A percentile compares a stretch with the other conserved stretches of the same genome.
Evolutionary conservation across 2,888 invertebrate species (phyloP).

Genomic region (Diabrotica balteata): DNA sequence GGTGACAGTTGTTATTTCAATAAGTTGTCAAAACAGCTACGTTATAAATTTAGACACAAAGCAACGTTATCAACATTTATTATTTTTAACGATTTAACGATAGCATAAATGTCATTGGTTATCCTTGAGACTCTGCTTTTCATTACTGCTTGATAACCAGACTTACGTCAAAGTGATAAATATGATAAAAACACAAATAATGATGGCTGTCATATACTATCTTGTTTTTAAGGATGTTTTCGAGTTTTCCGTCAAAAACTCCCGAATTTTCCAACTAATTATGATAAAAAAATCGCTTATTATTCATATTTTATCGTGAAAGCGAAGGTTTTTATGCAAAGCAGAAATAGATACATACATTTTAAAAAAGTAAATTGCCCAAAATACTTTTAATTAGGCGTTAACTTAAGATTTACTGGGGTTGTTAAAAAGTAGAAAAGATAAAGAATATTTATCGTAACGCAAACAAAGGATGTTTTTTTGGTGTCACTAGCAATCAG

Average conservation of each 20-base stretch:
- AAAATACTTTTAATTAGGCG: too few species aligned
- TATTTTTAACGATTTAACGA: conserved; percentile 5
- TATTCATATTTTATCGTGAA: conserved; percentile 16
- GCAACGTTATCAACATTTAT: not conserved
- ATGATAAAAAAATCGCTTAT: conserved; percentile 12
- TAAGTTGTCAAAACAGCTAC: not conserved
- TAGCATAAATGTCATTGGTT: conserved; percentile 13
- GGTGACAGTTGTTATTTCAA: not conserved
- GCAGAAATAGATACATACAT: conserved; percentile 13
- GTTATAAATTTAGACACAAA: conserved; percentile 5
- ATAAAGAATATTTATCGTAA: too few species aligned
- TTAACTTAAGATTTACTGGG: too few species aligned
- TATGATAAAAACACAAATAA: conserved; percentile 10
- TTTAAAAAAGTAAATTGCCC: conserved; percentile 1
- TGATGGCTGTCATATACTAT: conserved; percentile 12
- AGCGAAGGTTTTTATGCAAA: conserved; percentile 17
- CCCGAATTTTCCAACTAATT: conserved; percentile 16
- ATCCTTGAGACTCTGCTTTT: conserved; percentile 15
- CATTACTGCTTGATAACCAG: conserved; percentile 14
- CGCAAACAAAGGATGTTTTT: too few species aligned
- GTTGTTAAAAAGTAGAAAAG: too few species aligned
- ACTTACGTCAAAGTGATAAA: conserved; percentile 15
- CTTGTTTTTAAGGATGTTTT: conserved; percentile 16
- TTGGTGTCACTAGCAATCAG: too few species aligned
- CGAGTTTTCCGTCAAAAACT: conserved; percentile 12